phyloP scores from a whole-genome alignment of 2,888 invertebrate species.

The Drepana falcataria region DNA sequence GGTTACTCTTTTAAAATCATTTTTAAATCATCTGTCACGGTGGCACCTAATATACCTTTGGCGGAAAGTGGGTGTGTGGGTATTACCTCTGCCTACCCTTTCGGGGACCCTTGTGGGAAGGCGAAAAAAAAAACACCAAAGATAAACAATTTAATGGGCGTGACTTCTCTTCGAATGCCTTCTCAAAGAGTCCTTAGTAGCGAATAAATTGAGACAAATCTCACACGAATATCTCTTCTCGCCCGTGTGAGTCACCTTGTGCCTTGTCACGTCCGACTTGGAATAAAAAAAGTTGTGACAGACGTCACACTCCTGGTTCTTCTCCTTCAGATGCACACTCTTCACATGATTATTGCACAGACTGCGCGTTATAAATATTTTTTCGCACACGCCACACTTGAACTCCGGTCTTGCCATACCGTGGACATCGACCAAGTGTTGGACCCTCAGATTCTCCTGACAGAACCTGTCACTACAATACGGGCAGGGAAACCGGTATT shows the following conservation, averaged over 20 bases:
- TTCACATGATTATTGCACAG: constrained; percentile 59
- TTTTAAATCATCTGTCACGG: no score
- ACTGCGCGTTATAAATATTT: constrained; percentile 55
- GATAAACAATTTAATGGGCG: constrained; percentile 15
- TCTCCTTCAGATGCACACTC: constrained; percentile 61
- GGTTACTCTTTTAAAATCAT: no score
- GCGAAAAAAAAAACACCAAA: background rate
- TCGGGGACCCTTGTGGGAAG: no score
- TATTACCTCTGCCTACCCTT: no score
- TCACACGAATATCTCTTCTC: constrained; percentile 51
- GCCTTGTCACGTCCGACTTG: constrained; percentile 51
- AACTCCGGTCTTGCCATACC: constrained; percentile 48
- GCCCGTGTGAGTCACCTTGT: constrained; percentile 55
- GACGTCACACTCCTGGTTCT: constrained; percentile 52
- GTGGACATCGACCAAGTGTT: constrained; percentile 46
- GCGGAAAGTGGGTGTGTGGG: no score
- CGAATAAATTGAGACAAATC: constrained; percentile 48
- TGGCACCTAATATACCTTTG: no score
- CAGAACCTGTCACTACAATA: constrained; percentile 48
- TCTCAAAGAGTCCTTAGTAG: constrained; percentile 56
- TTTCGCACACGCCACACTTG: constrained; percentile 47
- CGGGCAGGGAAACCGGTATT: constrained; percentile 47
- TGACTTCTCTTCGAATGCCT: constrained; percentile 57
- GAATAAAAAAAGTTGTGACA: constrained; percentile 60
- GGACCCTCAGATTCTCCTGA: constrained; percentile 43